Conservation (phyloP, 35 echinoderm and acorn worm genomes). For the Acanthaster planci region DNA sequence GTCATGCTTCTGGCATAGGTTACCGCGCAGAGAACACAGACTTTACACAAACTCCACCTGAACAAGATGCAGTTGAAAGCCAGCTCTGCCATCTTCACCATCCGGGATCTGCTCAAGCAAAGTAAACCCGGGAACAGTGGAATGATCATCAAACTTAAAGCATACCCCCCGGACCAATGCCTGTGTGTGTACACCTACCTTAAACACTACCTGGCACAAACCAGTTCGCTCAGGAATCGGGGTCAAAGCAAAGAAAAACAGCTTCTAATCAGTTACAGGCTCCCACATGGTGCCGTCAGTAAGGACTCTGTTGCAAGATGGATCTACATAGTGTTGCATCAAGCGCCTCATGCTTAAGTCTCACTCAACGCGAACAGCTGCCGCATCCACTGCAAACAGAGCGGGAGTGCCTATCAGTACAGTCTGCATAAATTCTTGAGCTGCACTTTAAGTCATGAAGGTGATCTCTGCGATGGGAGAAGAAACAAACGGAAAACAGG, state of each 20-base stretch:
- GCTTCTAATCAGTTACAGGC: constrained; percentile 40
- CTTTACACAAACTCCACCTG: constrained; percentile 31
- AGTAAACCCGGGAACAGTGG: too few species aligned
- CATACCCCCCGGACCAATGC: constrained; percentile 57
- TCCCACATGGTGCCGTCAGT: constrained; percentile 9
- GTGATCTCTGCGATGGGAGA: too few species aligned
- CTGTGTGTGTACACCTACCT: constrained; percentile 55
- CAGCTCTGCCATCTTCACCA: constrained; percentile 30
- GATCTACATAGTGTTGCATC: constrained; percentile 36
- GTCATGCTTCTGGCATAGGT: constrained; percentile 48
- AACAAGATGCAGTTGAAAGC: too few species aligned
- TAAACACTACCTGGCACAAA: constrained; percentile 60
- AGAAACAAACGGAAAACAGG: too few species aligned
- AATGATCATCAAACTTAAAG: too few species aligned
- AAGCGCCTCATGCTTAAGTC: too few species aligned
- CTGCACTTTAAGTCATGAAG: too few species aligned
- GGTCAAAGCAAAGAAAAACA: constrained; percentile 49
- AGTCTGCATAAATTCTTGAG: too few species aligned
- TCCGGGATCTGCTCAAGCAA: constrained; percentile 63
- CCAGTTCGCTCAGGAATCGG: too few species aligned
- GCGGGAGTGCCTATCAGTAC: too few species aligned
- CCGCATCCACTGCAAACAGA: too few species aligned
- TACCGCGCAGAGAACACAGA: constrained; percentile 50
- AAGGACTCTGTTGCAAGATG: constrained; percentile 55
- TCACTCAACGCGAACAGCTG: too few species aligned